Evolutionary conservation across 1,140 invertebrate genomes (phyloP), one percentile per base, ranked within the genome.

Genomic region (Ceratosolen fusciceps): DNA sequence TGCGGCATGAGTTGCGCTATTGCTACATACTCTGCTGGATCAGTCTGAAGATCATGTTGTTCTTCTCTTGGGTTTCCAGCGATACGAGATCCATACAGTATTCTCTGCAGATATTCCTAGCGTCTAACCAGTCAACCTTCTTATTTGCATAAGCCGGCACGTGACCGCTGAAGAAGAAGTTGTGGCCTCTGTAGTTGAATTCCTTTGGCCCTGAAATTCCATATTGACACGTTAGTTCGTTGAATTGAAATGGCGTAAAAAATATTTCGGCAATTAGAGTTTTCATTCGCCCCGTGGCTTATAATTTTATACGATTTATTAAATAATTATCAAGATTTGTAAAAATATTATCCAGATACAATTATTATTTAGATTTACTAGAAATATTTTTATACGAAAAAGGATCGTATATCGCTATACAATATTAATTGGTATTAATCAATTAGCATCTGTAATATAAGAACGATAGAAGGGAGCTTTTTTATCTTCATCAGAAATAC

Each of bases 71-170:
- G 1, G 95, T 95, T 88, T 98, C 96, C 83, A 97, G 91, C 1
- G 96, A 96, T 7, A 97, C 94, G 60, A 96, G 92, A 87, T 97
- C 96, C 96, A 98, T 98, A 88, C 96, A 98, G 87, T 96, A 96
- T 87, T 96, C 95, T 79, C 96, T 92, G 89, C 96, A 98, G 80
- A 95, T 92, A 88, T 98, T 98, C 83, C 96, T 93, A 24, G 95
- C 96, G 82, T 97, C 96, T 77, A 97, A 91, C 96, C 96, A 98
- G 88, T 98, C 96, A 21, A 96, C 92, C 89, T 95, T 96, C 85
- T 93, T 93, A 85, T 93, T 94, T 56, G 93, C 92, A 79, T 96
- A 93, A 67, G 93, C 93, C 16, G 95, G 94, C 68, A 96, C 93
- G 86, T 97, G 95, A 16, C 95, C 94, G 82, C 93, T 96, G 92